Evolutionary conservation across 2,888 invertebrate species (phyloP).

Genomic region (Actias luna): DNA sequence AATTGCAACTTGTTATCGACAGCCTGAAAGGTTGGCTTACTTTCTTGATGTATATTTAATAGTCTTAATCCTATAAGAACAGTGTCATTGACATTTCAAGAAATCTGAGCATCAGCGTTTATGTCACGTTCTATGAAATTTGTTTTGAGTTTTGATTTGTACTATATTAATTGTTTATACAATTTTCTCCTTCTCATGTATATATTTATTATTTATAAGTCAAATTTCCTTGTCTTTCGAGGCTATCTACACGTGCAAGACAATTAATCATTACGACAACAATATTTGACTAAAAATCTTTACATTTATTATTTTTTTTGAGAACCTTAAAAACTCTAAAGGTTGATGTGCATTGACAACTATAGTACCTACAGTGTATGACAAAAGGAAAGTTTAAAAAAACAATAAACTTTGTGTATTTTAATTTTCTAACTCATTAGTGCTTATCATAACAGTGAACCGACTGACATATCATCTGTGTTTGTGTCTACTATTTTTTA

Average conservation of each 20-base stretch:
- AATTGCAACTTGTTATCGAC: constrained; percentile 18
- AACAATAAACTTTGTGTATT: constrained; percentile 12
- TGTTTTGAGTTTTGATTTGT: neutral
- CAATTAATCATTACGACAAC: neutral
- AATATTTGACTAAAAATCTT: neutral
- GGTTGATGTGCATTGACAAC: constrained; percentile 48
- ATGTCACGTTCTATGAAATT: constrained; percentile 2
- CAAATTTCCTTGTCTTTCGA: neutral
- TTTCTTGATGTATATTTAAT: constrained; percentile 24
- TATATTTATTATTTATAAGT: neutral
- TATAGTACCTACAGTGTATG: constrained; percentile 34
- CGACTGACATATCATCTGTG: constrained; percentile 19
- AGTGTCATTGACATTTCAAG: constrained; percentile 11
- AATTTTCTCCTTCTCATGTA: no score
- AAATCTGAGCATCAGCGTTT: neutral
- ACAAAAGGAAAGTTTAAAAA: neutral
- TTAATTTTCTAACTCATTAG: constrained; percentile 16
- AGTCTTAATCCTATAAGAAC: constrained; percentile 15
- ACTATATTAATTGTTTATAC: neutral
- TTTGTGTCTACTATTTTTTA: constrained; percentile 3
- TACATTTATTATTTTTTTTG: constrained; percentile 16
- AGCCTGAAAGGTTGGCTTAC: constrained; percentile 5
- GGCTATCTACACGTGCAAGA: no score
- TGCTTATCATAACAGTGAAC: constrained; percentile 14
- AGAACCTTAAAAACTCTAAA: constrained; percentile 35